phyloP scores from a whole-genome alignment of 2,113 vertebrate species.

The Vanacampus margaritifer region DNA sequence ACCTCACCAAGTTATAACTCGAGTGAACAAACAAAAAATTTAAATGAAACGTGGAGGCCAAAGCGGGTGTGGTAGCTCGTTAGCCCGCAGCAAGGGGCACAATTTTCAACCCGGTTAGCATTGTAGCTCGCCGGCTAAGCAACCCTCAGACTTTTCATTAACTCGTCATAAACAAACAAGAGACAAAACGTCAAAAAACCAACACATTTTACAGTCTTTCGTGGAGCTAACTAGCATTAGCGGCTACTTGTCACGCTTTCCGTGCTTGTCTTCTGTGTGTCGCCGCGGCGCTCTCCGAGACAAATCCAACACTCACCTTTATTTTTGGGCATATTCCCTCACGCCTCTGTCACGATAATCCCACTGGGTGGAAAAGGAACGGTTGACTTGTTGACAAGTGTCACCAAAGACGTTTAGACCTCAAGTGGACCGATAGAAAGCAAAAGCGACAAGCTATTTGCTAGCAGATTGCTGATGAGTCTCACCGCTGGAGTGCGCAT shows the following conservation, averaged over 20 bases:
- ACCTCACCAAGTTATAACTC: background rate
- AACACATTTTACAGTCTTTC: background rate
- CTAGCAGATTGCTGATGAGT: background rate
- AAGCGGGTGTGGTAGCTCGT: conserved; percentile 36
- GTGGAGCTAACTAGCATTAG: conserved; percentile 46
- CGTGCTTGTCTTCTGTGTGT: conserved; percentile 45
- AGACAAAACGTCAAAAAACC: background rate
- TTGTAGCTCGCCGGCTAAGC: background rate
- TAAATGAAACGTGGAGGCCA: conserved; percentile 17
- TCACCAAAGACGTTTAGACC: conserved; percentile 1
- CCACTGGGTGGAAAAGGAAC: conserved; percentile 7
- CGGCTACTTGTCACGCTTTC: conserved; percentile 66
- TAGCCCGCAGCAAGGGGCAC: conserved; percentile 17
- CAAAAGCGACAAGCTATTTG: conserved; percentile 2
- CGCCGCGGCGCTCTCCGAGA: conserved; percentile 29
- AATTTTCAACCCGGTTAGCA: background rate
- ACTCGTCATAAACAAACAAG: background rate
- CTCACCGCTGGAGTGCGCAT: background rate
- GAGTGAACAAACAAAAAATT: background rate
- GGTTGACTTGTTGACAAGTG: background rate
- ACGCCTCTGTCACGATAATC: conserved; percentile 18
- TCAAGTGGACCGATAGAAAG: background rate
- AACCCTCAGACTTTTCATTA: background rate
- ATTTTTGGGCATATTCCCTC: conserved; percentile 75
- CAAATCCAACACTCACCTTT: conserved; percentile 61